Evolutionary conservation across 2,888 invertebrate species (phyloP), one percentile per base, ranked within the genome.

Genomic region (Arrhopalites spinosus): DNA sequence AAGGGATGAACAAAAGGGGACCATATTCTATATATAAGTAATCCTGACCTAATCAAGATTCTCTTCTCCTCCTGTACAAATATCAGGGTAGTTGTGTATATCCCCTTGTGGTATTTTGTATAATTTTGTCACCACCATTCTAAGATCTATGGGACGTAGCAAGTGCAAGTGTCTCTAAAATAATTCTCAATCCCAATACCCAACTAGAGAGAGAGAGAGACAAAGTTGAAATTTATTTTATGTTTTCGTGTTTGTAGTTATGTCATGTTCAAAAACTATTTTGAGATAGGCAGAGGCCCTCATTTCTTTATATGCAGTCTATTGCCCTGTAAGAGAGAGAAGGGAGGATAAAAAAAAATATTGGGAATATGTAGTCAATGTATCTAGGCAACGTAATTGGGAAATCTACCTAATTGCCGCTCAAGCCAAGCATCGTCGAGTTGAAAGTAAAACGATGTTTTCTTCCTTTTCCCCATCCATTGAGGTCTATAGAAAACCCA

Each of bases 381-480:
- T 36, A 11, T 36, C 5, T 36, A 11, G 36, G 36, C 5, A 36
- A 59, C 15, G 73, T 67, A 73, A 73, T 66, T 67, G 64, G 72
- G 15, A 59, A 73, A 67, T 53, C 73, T 53, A 66, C 77, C 78
- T 79, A 79, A 79, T 81, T 81, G 78, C 76, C 76, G 66, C 76
- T 78, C 75, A 59, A 69, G 59, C 71, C 43, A 59, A 73, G 73
- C 68, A 74, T 79, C 72, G 76, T 71, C 67, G 67, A 74, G 75
- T 72, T 75, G 77, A 81, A 75, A 80, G 80, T 80, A 78, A 79
- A 81, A 81, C 76, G 81, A 80, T 81, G 81, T 81, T 80, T 77
- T 75, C 67, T 73, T 77, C 75, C 50, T 45, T 56, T 53, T 30
- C 36, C 36, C 27, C 50, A 47, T 47, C 72, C 17, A 66, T 15